Conservation (phyloP, 2,797 vertebrate species). For the Centroberyx gerrardi region DNA sequence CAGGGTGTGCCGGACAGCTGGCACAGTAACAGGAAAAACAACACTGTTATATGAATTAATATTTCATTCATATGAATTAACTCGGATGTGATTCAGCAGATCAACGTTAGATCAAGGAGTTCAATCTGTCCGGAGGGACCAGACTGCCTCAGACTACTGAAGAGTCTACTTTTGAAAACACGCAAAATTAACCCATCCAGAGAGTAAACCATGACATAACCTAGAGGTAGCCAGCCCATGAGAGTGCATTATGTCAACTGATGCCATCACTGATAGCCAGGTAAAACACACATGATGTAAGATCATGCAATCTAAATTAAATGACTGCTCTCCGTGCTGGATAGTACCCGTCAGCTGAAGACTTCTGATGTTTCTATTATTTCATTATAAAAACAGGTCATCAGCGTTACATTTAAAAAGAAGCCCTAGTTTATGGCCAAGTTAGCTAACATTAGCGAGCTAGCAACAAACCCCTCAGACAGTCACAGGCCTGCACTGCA, state of each 20-base stretch:
- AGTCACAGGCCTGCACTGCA: conserved; percentile 19
- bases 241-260: conserved; percentile 28
- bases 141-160: no score
- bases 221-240: background rate
- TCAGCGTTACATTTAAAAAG: background rate
- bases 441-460: conserved; percentile 55
- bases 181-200: background rate
- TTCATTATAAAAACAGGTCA: background rate
- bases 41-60: background rate
- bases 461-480: conserved; percentile 36
- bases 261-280: conserved; percentile 39
- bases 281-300: conserved; percentile 67
- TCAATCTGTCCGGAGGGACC: no score
- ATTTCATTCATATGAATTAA: background rate
- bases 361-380: background rate
- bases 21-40: background rate
- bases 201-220: background rate
- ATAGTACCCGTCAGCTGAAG: background rate
- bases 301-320: conserved; percentile 29
- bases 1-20: conserved; percentile 1
- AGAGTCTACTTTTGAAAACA: no score
- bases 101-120: background rate
- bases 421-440: background rate
- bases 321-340: background rate
- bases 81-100: background rate